Evolutionary conservation across 2,888 invertebrate genomes (phyloP).

Genomic region (Catocala nupta): DNA sequence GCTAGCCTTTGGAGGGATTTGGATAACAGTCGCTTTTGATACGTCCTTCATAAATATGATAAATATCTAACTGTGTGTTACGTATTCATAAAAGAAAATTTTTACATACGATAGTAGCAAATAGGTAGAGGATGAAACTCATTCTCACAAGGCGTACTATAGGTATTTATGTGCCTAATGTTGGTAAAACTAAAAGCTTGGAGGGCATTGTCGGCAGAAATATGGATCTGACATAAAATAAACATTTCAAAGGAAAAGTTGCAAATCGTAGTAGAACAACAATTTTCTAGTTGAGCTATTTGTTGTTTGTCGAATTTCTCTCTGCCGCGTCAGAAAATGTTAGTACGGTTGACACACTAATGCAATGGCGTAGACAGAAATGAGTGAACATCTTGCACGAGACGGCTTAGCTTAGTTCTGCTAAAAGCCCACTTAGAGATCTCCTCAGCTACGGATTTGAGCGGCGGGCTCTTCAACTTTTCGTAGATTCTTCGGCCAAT

Average conservation of each 20-base stretch:
- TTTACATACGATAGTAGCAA: constrained; percentile 42
- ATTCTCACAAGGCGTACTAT: constrained; percentile 25
- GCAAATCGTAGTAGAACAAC: constrained; percentile 16
- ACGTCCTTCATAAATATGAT: constrained; percentile 55
- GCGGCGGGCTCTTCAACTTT: constrained; percentile 77
- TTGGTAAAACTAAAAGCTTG: constrained; percentile 11
- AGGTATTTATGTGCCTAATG: constrained; percentile 12
- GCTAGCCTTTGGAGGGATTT: constrained; percentile 46
- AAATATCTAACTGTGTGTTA: constrained; percentile 52
- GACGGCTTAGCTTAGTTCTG: constrained; percentile 84
- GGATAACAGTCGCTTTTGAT: constrained; percentile 45
- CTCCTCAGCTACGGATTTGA: constrained; percentile 82
- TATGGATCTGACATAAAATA: constrained; percentile 1
- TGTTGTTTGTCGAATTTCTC: constrained; percentile 33
- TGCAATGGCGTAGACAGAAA: constrained; percentile 78
- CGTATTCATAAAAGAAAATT: constrained; percentile 54
- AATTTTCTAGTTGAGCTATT: constrained; percentile 25
- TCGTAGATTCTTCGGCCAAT: constrained; percentile 76
- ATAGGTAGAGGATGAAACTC: constrained; percentile 29
- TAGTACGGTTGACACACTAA: constrained; percentile 56
- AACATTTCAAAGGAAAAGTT: constrained; percentile 17
- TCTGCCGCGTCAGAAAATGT: constrained; percentile 33
- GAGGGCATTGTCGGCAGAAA: constrained; percentile 9
- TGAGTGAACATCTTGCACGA: constrained; percentile 80
- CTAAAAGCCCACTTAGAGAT: constrained; percentile 87